Percentiles rank a stretch among this genome's conserved stretches.
Conservation (phyloP, 2,113 vertebrate species). For the Oceanodroma tethys region DNA sequence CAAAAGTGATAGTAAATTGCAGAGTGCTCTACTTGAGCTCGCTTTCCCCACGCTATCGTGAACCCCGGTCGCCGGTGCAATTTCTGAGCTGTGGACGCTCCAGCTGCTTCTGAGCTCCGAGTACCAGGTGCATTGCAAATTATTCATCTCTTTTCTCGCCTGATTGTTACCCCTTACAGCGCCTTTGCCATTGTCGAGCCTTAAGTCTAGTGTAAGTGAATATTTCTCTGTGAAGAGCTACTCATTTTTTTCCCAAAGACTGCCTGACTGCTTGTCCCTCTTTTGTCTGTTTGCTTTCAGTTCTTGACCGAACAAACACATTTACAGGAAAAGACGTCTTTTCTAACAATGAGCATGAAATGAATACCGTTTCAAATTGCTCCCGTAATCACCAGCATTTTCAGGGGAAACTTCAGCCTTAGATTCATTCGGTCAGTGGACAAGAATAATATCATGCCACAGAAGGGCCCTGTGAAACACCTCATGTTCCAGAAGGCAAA, state of each 20-base stretch:
- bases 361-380: background rate
- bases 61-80: background rate
- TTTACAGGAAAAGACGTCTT: background rate
- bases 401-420: background rate
- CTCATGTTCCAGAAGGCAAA: background rate
- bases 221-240: background rate
- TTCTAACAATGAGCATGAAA: background rate
- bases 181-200: background rate
- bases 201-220: background rate
- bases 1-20: background rate
- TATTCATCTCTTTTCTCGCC: background rate
- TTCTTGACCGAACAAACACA: background rate
- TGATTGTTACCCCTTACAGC: background rate
- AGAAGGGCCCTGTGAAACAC: background rate
- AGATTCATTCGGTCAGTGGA: background rate
- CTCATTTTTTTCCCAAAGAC: background rate
- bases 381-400: background rate
- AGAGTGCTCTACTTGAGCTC: background rate
- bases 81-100: background rate
- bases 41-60: fast-evolving
- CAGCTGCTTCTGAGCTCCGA: background rate
- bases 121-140: background rate
- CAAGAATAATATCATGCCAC: background rate
- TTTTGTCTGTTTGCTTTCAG: background rate
- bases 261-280: background rate